Evolutionary conservation across 2,113 vertebrate genomes (phyloP), one percentile per base, ranked within the genome.

Genomic region (Sula dactylatra): DNA sequence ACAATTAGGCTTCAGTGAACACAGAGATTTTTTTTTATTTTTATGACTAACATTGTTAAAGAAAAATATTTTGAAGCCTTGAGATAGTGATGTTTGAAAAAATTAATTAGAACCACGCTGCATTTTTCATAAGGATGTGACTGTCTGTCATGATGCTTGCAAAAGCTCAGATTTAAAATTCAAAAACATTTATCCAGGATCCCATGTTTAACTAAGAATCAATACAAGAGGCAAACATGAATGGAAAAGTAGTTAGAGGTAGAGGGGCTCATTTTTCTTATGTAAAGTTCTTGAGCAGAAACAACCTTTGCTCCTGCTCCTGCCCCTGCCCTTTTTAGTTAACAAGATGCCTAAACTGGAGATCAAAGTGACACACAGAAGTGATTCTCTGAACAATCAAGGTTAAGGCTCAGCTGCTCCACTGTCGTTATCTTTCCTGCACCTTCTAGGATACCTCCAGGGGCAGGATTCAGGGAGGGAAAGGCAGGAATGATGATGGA

Each of bases 11-110:
- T 81, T 55, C 61, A 81, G 77, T 93, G 77, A 87, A 84, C 15
- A 44, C 17, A 56, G 47, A 81, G 29, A 7, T 76, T 65, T 81
- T 81, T 81, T 61, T 73, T 49, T 50, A 66, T 88, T 93, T 92
- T 84, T 42, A 69, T 61, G 55, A 88, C 84, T 86, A 89, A 65
- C 44, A 40, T 86, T 86, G 58, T 40, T 82, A 81, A 89, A 73
- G 20, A 83, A 83, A 94, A 90, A 42, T 91, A 93, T 93, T 95
- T 82, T 86, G 47, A 90, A 93, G 29, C 24, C 47, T 67, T 92
- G 49, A 92, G 52, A 86, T 91, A 78, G 0, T 64, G 69, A 79
- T 72, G 59, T 82, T 96, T 91, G 47, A 81, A 88, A 88, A 96
- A 86, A 74, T 7, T 84, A 95, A 94, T 86, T 86, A 78, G 81